Conservation (phyloP, 2,888 invertebrate genomes). For the Limnephilus marmoratus region DNA sequence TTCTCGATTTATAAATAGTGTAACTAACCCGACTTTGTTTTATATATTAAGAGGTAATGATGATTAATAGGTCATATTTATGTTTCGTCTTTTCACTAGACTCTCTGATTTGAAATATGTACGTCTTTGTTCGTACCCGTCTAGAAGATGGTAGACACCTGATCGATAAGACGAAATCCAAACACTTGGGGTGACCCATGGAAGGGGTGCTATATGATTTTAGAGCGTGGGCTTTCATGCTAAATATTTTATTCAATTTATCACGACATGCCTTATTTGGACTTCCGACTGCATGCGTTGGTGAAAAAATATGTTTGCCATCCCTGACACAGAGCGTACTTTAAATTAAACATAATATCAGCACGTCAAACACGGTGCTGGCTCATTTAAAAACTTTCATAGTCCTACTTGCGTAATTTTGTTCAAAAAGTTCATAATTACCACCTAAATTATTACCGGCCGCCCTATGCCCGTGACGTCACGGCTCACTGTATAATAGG, state of each 20-base stretch:
- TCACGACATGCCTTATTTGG: neutral
- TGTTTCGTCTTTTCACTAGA: too few species aligned
- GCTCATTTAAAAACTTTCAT: neutral
- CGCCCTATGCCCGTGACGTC: slow-evolving; percentile 23
- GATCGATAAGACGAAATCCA: too few species aligned
- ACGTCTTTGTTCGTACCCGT: too few species aligned
- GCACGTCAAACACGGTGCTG: neutral
- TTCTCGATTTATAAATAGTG: too few species aligned
- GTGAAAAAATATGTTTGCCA: neutral
- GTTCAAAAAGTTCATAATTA: neutral
- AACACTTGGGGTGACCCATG: too few species aligned
- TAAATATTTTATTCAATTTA: neutral
- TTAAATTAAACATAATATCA: neutral
- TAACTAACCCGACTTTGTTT: too few species aligned
- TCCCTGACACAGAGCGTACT: neutral
- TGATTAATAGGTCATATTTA: too few species aligned
- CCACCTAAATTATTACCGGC: neutral
- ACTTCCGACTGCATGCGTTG: neutral
- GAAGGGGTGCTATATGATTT: neutral
- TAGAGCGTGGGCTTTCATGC: neutral
- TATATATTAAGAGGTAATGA: too few species aligned
- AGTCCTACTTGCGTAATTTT: neutral
- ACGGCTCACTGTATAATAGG: slow-evolving; percentile 23
- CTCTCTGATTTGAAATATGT: too few species aligned
- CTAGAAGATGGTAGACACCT: too few species aligned